Evolutionary conservation across 2,113 vertebrate genomes (phyloP).

Genomic region (Callionymus lyra): DNA sequence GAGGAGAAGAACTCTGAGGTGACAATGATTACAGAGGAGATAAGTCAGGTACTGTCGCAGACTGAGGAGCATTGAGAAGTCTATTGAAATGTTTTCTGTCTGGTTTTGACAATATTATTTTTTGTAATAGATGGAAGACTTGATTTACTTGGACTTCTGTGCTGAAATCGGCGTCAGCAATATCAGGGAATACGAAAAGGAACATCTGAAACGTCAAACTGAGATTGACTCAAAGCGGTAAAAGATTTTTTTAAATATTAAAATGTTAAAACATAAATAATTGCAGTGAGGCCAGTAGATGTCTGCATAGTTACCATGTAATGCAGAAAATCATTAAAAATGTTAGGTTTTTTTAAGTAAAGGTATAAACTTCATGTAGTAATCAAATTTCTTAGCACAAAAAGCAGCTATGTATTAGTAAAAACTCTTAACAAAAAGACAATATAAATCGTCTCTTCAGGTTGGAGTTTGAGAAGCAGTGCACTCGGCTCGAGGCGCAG

Average conservation of each 20-base stretch:
- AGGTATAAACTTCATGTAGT: too few relatives aligned
- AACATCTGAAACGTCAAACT: slow-evolving; percentile 71
- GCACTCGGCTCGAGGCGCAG: slow-evolving; percentile 69
- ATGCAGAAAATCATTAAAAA: too few relatives aligned
- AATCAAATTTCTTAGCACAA: too few relatives aligned
- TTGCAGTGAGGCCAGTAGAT: too few relatives aligned
- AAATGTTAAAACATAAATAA: neutral
- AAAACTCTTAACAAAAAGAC: too few relatives aligned
- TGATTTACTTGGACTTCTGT: slow-evolving; percentile 84
- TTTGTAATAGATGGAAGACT: slow-evolving; percentile 76
- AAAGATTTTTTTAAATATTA: neutral
- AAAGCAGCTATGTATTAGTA: too few relatives aligned
- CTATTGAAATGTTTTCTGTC: neutral
- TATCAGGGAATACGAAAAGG: slow-evolving; percentile 86
- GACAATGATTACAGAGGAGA: slow-evolving; percentile 58
- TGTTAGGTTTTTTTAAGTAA: too few relatives aligned
- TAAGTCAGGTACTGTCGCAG: slow-evolving; percentile 69
- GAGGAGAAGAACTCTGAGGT: slow-evolving; percentile 62
- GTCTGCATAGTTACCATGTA: too few relatives aligned
- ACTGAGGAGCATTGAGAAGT: neutral
- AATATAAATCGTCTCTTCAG: too few relatives aligned
- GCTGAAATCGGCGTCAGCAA: slow-evolving; percentile 80
- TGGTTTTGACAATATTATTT: neutral
- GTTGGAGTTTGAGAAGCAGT: slow-evolving; percentile 84
- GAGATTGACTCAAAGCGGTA: slow-evolving; percentile 84